Evolutionary conservation across 2,113 vertebrate genomes (phyloP).

Genomic region (Odontophorus gujanensis): DNA sequence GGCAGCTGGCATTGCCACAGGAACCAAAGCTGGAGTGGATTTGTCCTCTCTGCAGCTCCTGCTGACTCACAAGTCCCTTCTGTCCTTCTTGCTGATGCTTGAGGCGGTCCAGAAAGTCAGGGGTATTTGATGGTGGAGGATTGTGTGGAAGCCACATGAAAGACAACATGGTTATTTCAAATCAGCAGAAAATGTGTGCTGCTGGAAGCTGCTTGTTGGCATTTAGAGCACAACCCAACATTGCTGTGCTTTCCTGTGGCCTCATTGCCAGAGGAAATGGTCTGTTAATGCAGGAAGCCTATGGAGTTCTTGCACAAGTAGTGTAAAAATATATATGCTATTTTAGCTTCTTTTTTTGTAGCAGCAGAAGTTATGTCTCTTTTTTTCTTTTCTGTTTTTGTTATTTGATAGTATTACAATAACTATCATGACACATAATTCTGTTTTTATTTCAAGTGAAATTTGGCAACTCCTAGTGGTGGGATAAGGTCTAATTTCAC

Average conservation of each 20-base stretch:
- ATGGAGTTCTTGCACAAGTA: background rate
- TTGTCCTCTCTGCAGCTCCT: background rate
- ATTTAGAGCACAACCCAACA: background rate
- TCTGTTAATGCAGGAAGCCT: background rate
- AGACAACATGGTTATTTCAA: background rate
- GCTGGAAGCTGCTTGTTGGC: background rate
- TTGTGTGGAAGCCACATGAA: background rate
- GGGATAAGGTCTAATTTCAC: slow-evolving; percentile 46
- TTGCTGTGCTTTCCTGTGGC: background rate
- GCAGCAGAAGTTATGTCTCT: background rate
- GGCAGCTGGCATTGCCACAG: slow-evolving; percentile 53
- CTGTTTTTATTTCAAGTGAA: slow-evolving; percentile 50
- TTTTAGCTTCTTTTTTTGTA: background rate
- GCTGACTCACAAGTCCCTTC: slow-evolving; percentile 56
- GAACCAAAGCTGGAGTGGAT: background rate
- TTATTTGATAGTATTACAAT: slow-evolving; percentile 50
- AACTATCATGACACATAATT: background rate
- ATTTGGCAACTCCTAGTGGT: slow-evolving; percentile 18
- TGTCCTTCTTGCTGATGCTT: slow-evolving; percentile 26
- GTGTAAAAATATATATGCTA: background rate
- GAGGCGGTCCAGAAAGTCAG: background rate
- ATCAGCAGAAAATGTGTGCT: background rate
- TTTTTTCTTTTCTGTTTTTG: slow-evolving; percentile 32
- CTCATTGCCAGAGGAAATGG: background rate
- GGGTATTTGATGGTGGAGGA: background rate